A percentile compares a stretch with the other conserved stretches of the same genome.
phyloP scores from a whole-genome alignment of 2,113 vertebrate genomes.

The Spheniscus mendiculus region DNA sequence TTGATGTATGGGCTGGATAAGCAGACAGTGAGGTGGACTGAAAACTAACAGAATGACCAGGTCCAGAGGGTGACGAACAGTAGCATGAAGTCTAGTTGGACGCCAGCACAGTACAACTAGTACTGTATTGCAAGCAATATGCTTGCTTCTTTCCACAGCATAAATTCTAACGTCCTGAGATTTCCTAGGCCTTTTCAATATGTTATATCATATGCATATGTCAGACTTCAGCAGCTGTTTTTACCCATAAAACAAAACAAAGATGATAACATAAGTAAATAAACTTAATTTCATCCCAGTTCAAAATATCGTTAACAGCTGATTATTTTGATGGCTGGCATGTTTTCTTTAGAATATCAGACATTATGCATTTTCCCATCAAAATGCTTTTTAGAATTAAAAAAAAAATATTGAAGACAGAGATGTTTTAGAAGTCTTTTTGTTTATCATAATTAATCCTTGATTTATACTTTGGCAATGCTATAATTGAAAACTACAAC shows the following conservation, averaged over 20 bases:
- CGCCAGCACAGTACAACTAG: not conserved
- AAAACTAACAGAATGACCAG: not conserved
- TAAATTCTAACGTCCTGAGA: not conserved
- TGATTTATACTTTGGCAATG: no score
- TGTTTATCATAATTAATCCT: no score
- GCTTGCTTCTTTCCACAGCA: not conserved
- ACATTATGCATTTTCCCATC: not conserved
- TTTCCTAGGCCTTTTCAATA: not conserved
- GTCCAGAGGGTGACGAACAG: not conserved
- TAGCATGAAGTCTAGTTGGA: not conserved
- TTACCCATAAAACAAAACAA: not conserved
- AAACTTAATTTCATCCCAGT: not conserved
- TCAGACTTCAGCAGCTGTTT: not conserved
- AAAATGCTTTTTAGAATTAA: not conserved
- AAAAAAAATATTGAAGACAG: not conserved
- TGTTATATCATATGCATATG: not conserved
- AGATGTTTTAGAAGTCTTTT: not conserved
- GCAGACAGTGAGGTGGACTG: not conserved
- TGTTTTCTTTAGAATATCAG: not conserved
- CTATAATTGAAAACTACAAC: no score
- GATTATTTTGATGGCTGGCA: not conserved
- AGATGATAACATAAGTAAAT: not conserved
- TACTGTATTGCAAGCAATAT: not conserved
- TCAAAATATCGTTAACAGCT: not conserved
- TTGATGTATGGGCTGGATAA: not conserved